Base-by-base conservation (phyloP, 2,797 vertebrate genomes). In the Pangasius mekongensis region DNA sequence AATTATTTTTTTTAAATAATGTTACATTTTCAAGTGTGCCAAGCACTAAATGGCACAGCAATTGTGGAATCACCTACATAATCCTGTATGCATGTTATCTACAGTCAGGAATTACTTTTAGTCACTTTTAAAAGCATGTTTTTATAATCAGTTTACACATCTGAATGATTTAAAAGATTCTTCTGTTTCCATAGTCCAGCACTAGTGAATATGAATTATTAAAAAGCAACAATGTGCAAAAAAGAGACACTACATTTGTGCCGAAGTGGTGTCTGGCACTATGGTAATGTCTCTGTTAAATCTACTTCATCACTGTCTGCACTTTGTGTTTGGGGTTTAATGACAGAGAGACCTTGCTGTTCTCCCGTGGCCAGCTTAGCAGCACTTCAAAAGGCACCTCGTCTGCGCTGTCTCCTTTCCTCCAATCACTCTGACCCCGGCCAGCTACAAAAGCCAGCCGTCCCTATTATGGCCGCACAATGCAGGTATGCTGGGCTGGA, bases 391-490 rank as follows among this genome's bases (percentile, higher is more conserved):
- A 87, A 66, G 27, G 58, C 64, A 74, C 47, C 83, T 87, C 27
- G 36, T 67, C 77, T 64, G 85, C 71, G 49, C 74, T n/a, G 67
- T 39, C 43, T 52, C 43, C 20, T 62, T 84, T 73, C 77, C 86
- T 90, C 76, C 85, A 85, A 85, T 88, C 87, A 85, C 82, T 83
- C 62, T 80, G 73, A 88, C 77, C 71, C 66, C 33, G 33, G 69
- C 80, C 54, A 66, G 36, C 54, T 88, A 89, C 88, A 86, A 89
- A 88, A 89, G 85, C 71, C 87, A 84, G 56, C 67, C 49, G 67
- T 9, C 30, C 64, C 74, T 73, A 86, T 90, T 89, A 85, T 89
- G 81, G 52, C 5, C 43, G 73, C 80, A 90, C 86, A 89, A 90
- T 87, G 86, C 62, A 24, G 54, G 74, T 80, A 87, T 47, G 54